phyloP scores from a whole-genome alignment of 2,888 invertebrate species.

The Sinohyriopsis cumingii region DNA sequence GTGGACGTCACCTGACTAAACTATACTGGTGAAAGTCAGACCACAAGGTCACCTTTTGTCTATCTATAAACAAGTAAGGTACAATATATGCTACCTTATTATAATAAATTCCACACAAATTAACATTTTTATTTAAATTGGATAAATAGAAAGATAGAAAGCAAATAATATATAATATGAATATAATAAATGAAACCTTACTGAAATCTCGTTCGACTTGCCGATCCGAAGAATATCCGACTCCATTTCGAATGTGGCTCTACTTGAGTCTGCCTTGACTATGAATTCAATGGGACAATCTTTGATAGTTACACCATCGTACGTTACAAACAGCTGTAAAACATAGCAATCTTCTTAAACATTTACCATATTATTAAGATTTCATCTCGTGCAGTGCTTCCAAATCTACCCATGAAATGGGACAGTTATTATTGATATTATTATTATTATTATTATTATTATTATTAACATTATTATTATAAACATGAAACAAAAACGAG shows the following conservation, averaged over 20 bases:
- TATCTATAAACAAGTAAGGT: too few relatives aligned
- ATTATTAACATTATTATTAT: not conserved
- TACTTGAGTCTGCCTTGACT: slow-evolving; percentile 88
- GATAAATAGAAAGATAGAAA: too few relatives aligned
- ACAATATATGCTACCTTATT: too few relatives aligned
- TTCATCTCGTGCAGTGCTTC: not conserved
- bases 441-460: not conserved
- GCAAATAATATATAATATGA: slow-evolving; percentile 52
- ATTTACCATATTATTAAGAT: not conserved
- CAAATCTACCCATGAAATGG: not conserved
- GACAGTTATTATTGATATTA: not conserved
- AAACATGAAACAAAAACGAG: not conserved
- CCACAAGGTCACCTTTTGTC: too few relatives aligned
- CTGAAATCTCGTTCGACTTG: slow-evolving; percentile 40
- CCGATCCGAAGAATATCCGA: slow-evolving; percentile 39
- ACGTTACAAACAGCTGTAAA: slow-evolving; percentile 75
- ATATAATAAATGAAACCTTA: slow-evolving; percentile 26
- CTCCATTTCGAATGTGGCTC: slow-evolving; percentile 76
- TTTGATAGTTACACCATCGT: slow-evolving; percentile 76
- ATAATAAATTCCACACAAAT: too few relatives aligned
- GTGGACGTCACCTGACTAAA: too few relatives aligned
- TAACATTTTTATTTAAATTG: too few relatives aligned
- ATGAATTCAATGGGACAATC: slow-evolving; percentile 83
- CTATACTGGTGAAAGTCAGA: too few relatives aligned
- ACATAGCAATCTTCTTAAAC: not conserved